These are phyloP conservation scores for Cyclura pinguis DNA, from an alignment of 2,797 vertebrate genomes.

Conservation along the genomic window DNA sequence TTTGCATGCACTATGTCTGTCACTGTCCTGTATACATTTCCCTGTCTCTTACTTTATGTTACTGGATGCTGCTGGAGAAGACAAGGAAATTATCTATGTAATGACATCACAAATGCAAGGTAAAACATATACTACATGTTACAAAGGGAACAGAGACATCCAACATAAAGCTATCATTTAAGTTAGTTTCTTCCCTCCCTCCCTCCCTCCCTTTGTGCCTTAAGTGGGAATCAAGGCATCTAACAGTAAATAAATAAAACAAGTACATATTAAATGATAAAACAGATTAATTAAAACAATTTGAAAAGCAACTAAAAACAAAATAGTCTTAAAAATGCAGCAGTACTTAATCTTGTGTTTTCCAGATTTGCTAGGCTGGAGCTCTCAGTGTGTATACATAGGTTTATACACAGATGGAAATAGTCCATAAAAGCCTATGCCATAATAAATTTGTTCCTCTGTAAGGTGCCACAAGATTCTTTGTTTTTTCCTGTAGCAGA, in stretches of 20 bases:
- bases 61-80: neutral
- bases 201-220: neutral
- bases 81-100: neutral
- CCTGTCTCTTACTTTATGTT: neutral
- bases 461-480: neutral
- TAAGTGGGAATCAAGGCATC: neutral
- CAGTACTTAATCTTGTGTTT: neutral
- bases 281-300: neutral
- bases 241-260: neutral
- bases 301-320: neutral
- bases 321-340: neutral
- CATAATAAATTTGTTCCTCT: neutral
- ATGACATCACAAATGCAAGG: neutral
- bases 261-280: neutral
- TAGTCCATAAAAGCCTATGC: neutral
- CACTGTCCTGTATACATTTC: neutral
- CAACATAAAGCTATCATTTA: neutral
- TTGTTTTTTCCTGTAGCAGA: neutral
- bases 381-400: neutral
- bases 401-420: neutral
- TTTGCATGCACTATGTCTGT: neutral
- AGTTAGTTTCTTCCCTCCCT: neutral
- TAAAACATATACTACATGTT: neutral
- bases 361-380: neutral
- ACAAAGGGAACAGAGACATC: neutral